Evolutionary conservation across 2,888 invertebrate species (phyloP).

Genomic region (Congeria kusceri): DNA sequence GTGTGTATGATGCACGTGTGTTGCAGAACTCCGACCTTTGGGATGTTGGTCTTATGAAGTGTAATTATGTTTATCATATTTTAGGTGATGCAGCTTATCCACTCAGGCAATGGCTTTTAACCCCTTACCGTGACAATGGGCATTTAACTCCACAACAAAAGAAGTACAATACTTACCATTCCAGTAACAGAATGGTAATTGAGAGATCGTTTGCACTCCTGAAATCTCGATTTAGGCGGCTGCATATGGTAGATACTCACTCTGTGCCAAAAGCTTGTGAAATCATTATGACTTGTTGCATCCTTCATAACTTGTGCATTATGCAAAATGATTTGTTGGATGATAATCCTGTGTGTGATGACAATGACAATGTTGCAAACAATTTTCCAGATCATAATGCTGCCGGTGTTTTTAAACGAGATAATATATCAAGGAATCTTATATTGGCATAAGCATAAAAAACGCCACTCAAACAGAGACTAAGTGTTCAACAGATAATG

Average conservation of each 20-base stretch:
- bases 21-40: background rate
- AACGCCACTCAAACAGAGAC: too few species aligned
- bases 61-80: background rate
- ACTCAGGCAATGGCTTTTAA: background rate
- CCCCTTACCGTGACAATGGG: background rate
- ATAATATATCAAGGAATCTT: too few species aligned
- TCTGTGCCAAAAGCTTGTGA: conserved; percentile 35
- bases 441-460: too few species aligned
- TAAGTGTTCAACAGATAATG: too few species aligned
- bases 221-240: conserved; percentile 24
- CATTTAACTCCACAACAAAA: background rate
- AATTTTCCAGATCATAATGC: too few species aligned
- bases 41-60: background rate
- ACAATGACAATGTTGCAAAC: too few species aligned
- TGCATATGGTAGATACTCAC: conserved; percentile 22
- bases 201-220: conserved; percentile 9
- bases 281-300: conserved; percentile 42
- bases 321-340: conserved; percentile 26
- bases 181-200: conserved; percentile 5
- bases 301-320: conserved; percentile 47
- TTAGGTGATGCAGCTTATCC: background rate
- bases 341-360: conserved; percentile 5
- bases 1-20: background rate
- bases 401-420: too few species aligned
- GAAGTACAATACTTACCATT: conserved; percentile 4